These are phyloP conservation scores for Anticlea derivata DNA, from an alignment of 2,888 invertebrate genomes.

Conservation along the genomic window DNA sequence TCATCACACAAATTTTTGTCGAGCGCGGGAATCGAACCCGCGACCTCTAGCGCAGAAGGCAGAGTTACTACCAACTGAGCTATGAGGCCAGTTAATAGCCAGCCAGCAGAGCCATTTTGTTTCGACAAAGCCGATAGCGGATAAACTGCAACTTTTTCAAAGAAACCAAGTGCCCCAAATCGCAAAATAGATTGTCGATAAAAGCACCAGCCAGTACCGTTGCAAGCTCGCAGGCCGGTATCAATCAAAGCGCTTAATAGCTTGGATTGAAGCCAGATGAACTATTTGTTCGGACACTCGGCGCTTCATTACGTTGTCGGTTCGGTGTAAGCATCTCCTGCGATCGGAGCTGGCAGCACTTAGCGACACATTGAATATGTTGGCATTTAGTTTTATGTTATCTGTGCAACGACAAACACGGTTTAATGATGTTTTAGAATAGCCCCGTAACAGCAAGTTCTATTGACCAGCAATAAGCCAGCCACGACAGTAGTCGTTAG, in stretches of 20 bases:
- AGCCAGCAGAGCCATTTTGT: no score
- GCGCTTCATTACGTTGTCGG: slow-evolving; percentile 21
- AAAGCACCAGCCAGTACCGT: slow-evolving; percentile 37
- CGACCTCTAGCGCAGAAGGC: no score
- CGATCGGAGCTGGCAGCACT: slow-evolving; percentile 11
- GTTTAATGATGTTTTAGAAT: no score
- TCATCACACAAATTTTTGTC: no score
- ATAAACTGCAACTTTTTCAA: neutral
- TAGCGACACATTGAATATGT: neutral
- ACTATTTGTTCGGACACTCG: slow-evolving; percentile 45
- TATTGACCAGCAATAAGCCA: no score
- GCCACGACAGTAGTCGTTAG: no score
- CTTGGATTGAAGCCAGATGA: slow-evolving; percentile 52
- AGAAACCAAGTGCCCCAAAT: slow-evolving; percentile 12
- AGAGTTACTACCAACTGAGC: no score
- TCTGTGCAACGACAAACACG: no score
- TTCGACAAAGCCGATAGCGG: neutral
- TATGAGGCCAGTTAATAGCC: no score
- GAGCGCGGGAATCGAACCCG: no score
- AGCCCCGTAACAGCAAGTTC: no score
- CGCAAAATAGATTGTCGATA: slow-evolving; percentile 27
- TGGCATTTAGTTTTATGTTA: no score
- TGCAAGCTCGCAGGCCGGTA: slow-evolving; percentile 29
- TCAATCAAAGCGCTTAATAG: slow-evolving; percentile 47
- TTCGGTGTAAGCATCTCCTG: slow-evolving; percentile 2